A percentile compares a stretch with the other conserved stretches of the same genome.
Evolutionary conservation across 2,797 vertebrate species (phyloP).

Genomic region (Morus bassanus): DNA sequence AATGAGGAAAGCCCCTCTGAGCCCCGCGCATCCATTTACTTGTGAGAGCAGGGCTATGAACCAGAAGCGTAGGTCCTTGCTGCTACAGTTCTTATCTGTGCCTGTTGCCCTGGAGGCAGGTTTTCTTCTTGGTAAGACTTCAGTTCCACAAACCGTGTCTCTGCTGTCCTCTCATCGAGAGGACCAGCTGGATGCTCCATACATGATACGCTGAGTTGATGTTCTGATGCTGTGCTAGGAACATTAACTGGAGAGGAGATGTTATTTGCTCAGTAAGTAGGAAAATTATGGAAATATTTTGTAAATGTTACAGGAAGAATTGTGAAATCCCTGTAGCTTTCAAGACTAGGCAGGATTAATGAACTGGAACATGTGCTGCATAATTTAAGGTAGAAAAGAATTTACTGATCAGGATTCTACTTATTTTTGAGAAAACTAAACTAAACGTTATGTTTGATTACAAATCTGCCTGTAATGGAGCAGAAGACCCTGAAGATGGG

Average conservation of each 20-base stretch:
- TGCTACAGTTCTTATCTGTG: background rate
- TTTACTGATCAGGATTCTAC: background rate
- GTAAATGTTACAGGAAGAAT: conserved; percentile 34
- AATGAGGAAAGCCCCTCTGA: background rate
- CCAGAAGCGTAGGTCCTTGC: background rate
- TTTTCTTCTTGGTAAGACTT: background rate
- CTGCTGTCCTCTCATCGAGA: background rate
- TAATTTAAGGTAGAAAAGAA: background rate
- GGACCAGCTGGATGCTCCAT: background rate
- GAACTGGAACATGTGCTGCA: background rate
- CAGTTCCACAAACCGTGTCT: background rate
- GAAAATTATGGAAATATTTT: conserved; percentile 37
- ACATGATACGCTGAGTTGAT: background rate
- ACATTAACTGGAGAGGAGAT: background rate
- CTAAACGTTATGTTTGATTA: background rate
- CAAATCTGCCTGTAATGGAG: background rate
- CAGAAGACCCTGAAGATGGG: background rate
- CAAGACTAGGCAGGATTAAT: background rate
- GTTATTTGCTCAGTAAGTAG: conserved; percentile 32
- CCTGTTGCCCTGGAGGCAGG: background rate
- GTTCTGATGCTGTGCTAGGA: background rate
- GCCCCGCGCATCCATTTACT: background rate
- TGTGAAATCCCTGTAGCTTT: conserved; percentile 31
- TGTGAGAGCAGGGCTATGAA: background rate
- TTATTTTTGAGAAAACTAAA: background rate